Conservation (phyloP, 1,140 invertebrate genomes). For the Subanguina moxae region DNA sequence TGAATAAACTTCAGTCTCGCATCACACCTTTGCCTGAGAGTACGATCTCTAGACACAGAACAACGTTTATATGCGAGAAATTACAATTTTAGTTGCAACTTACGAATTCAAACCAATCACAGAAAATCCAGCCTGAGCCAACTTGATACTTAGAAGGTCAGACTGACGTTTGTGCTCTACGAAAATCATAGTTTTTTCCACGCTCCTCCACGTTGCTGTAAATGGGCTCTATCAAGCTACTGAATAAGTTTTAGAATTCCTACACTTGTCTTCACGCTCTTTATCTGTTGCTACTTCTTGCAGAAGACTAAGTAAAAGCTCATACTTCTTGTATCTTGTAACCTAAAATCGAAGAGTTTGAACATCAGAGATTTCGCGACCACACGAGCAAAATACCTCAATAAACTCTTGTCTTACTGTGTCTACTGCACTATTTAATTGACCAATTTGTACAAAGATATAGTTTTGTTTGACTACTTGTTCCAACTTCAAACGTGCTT, state of each 20-base stretch:
- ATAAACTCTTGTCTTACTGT: slow-evolving; percentile 29
- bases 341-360: slow-evolving; percentile 12
- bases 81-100: slow-evolving; percentile 2
- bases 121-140: slow-evolving; percentile 10
- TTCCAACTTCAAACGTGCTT: not conserved
- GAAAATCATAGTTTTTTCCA: slow-evolving; percentile 28
- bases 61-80: not conserved
- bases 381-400: slow-evolving; percentile 11
- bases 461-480: slow-evolving; percentile 20
- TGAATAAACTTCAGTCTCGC: slow-evolving; percentile 18
- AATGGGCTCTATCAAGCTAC: not conserved
- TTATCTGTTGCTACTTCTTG: slow-evolving; percentile 10
- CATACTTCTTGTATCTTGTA: slow-evolving; percentile 21
- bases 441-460: slow-evolving; percentile 14
- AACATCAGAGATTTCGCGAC: slow-evolving; percentile 3
- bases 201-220: not conserved
- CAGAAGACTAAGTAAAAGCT: slow-evolving; percentile 20
- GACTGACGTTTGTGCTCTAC: slow-evolving; percentile 28
- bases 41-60: slow-evolving; percentile 26
- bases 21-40: slow-evolving; percentile 23
- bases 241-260: not conserved
- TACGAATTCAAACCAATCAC: slow-evolving; percentile 24
- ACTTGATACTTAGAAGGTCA: slow-evolving; percentile 17
- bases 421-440: slow-evolving; percentile 20
- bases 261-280: slow-evolving; percentile 3